phyloP scores from a whole-genome alignment of 2,888 invertebrate species.

The Habroteleia sp. region DNA sequence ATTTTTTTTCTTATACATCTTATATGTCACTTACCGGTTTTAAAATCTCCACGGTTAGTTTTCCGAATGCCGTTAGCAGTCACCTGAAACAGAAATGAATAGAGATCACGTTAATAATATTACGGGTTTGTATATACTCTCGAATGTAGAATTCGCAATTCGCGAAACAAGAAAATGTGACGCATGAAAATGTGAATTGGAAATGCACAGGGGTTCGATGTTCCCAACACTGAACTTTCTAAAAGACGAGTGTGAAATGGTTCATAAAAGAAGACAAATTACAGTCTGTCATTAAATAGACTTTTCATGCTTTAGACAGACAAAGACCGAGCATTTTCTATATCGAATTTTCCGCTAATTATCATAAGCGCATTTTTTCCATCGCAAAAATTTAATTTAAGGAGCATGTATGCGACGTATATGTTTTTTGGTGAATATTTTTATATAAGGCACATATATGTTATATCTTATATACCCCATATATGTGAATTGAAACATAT shows the following conservation, averaged over 20 bases:
- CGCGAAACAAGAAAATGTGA: slow-evolving; percentile 46
- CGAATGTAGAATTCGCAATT: slow-evolving; percentile 12
- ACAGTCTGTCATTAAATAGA: slow-evolving; percentile 32
- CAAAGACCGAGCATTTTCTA: slow-evolving; percentile 25
- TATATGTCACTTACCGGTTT: slow-evolving; percentile 50
- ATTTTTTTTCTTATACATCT: too few species aligned
- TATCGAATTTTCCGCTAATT: slow-evolving; percentile 32
- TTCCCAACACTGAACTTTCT: slow-evolving; percentile 51
- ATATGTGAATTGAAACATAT: too few species aligned
- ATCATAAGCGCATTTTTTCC: neutral
- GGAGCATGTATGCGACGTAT: too few species aligned
- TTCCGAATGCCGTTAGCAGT: slow-evolving; percentile 56
- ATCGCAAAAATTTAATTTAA: slow-evolving; percentile 7
- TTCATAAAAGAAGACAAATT: slow-evolving; percentile 58
- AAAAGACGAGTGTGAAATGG: slow-evolving; percentile 49
- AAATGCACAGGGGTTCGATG: slow-evolving; percentile 24
- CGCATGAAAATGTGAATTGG: slow-evolving; percentile 50
- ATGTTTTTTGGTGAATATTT: too few species aligned
- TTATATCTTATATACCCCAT: too few species aligned
- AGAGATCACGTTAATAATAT: slow-evolving; percentile 25
- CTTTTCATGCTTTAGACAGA: slow-evolving; percentile 16
- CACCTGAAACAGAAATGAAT: slow-evolving; percentile 54
- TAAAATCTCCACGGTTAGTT: slow-evolving; percentile 44
- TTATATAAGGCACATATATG: too few species aligned
- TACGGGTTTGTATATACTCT: slow-evolving; percentile 16